Base-by-base conservation (phyloP, 2,113 vertebrate species). In the Corythornis cristatus region DNA sequence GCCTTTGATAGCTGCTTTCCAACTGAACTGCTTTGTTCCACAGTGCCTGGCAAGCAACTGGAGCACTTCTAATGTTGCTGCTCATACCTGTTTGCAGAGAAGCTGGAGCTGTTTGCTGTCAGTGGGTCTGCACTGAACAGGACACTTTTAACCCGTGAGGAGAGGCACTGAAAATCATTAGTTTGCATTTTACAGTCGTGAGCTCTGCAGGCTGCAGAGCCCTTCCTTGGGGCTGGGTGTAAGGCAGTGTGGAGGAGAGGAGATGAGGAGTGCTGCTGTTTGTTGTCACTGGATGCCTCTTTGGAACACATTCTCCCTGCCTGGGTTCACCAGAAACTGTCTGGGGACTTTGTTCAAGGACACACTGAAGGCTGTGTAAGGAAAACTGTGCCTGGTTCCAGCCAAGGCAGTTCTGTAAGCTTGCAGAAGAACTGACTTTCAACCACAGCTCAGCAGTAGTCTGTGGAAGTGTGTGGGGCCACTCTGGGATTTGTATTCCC, bases 1-100 rank as follows among this genome's bases (percentile, higher is more conserved):
- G 81, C 35, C 51, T 89, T 95, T 92, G 81, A 94, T 83, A 60
- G 91, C n/a, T 21, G 50, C 20, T 64, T 85, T 88, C 66, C 48
- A 92, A 92, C 58, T 54, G 78, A 67, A 43, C 40, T 66, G 67
- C 74, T 58, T 73, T 91, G 81, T 93, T 89, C 87, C 84, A 66
- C 14, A 53, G 46, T 51, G 71, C 67, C 71, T 91, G 54, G 54
- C 74, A 85, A 93, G 82, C 29, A 92, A 66, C 78, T 46, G 74
- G 45, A 73, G 20, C 26, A 17, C 37, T 82, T 87, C 74, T 76
- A 83, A 11, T 51, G 31, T 43, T 15, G 26, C 33, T 64, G 23
- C 28, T 90, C 29, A 56, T 83, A 86, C 62, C 62, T 88, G 57
- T 33, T 50, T 75, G 54, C 20, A 53, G 77, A 84, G 72, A 75